These are phyloP conservation scores for Onychostruthus taczanowskii DNA, from an alignment of 2,113 vertebrate species.

Conservation along the genomic window DNA sequence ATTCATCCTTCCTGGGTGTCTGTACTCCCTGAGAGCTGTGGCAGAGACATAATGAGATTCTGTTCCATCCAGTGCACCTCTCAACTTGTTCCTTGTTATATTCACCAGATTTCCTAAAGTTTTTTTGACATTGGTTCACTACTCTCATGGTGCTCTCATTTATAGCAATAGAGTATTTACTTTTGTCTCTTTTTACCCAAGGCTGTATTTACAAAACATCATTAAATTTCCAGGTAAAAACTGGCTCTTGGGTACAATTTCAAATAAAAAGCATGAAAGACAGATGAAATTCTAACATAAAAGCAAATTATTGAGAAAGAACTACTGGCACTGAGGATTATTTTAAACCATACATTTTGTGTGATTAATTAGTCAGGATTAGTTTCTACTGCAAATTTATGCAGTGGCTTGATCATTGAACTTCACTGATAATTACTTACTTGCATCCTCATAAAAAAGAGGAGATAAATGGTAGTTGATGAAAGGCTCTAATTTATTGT, in stretches of 20 bases:
- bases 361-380: slow-evolving; percentile 29
- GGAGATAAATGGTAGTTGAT: slow-evolving; percentile 14
- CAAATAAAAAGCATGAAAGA: neutral
- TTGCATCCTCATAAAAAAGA: slow-evolving; percentile 8
- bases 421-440: slow-evolving; percentile 27
- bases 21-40: neutral
- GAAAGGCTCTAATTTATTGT: slow-evolving; percentile 1
- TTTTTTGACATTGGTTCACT: neutral
- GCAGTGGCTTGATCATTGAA: slow-evolving; percentile 8
- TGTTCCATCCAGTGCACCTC: neutral
- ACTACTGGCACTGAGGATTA: neutral
- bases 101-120: neutral
- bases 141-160: neutral
- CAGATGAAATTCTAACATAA: neutral
- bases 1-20: neutral
- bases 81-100: neutral
- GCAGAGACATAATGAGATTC: neutral
- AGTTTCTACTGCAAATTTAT: slow-evolving; percentile 6
- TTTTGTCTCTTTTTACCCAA: neutral
- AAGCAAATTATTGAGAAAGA: neutral
- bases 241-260: neutral
- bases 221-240: neutral
- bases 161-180: neutral
- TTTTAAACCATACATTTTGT: neutral
- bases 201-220: neutral